phyloP scores from a whole-genome alignment of 1,140 invertebrate genomes.

The Chrysomallon squamiferum region DNA sequence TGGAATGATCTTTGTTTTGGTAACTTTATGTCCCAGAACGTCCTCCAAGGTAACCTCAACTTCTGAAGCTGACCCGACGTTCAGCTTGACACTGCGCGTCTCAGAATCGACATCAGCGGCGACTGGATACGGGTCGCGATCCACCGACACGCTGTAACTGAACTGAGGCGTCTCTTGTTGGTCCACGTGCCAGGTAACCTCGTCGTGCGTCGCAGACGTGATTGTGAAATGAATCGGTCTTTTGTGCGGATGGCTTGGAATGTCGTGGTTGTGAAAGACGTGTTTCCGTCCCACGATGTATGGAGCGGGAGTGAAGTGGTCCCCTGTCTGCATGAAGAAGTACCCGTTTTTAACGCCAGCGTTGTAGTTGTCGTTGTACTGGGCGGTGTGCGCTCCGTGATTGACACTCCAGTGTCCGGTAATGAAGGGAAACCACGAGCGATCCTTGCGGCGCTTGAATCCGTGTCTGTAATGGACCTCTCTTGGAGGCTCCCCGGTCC shows the following conservation, averaged over 20 bases:
- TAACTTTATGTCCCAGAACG: background rate
- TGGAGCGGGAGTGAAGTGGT: background rate
- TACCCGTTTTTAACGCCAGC: background rate
- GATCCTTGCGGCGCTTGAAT: slow-evolving; percentile 20
- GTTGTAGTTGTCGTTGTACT: slow-evolving; percentile 4
- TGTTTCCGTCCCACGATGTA: background rate
- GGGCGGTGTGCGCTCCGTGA: no score
- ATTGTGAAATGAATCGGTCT: background rate
- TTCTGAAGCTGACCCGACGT: background rate
- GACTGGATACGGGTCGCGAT: background rate
- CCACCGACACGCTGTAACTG: background rate
- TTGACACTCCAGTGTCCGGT: slow-evolving; percentile 18
- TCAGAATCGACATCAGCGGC: background rate
- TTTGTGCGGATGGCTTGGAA: background rate
- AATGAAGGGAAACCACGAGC: slow-evolving; percentile 25
- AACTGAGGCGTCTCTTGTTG: background rate
- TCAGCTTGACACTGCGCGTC: background rate
- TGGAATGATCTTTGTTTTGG: background rate
- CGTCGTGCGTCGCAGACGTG: background rate
- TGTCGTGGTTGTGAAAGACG: no score
- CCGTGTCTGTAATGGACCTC: slow-evolving; percentile 26
- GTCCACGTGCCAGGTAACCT: background rate
- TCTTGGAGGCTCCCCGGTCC: slow-evolving; percentile 19
- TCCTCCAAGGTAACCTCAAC: background rate
- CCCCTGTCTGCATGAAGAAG: slow-evolving; percentile 4